Base-by-base conservation (phyloP, 2,888 invertebrate genomes). In the Gryllus longicercus region DNA sequence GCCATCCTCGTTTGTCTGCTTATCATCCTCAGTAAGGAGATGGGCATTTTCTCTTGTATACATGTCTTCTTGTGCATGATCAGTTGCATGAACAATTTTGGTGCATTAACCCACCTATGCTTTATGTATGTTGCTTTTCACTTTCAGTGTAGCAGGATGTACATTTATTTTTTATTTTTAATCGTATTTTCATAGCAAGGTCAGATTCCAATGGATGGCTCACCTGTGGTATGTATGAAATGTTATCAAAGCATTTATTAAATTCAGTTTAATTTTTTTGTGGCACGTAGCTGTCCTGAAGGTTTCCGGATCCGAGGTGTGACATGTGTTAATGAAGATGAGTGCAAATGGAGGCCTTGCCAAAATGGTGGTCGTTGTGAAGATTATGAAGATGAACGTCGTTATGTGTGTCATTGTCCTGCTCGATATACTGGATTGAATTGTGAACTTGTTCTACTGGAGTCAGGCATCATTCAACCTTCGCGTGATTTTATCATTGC, bases 1-100 rank as follows among this genome's bases (percentile, higher is more conserved):
- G 97, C 98, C 86, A 98, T 99, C 87, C 92, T 99, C 88, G 96
- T 98, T 89, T 98, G 98, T 90, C 93, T 98, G 86, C 93, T 98
- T 88, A 95, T 97, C 88, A 96, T 99, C 86, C 93, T 98, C 89
- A 94, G 98, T 98, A 93, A 96, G 96, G 63, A 63, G 63, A 18
- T 63, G 63, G 63, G 63, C 38, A 38, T 1, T 38, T 38, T 38
- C 38, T 63, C 63, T 63, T 63, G 16, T 63, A 63, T 38, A 38
- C 38, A n/a, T 63, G 63, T 63, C 63, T 63, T n/a, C 14, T 3
- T 18, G 63, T 63, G 63, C 63, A 63, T 63, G 63, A 5, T 63
- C 14, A 63, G 16, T 14, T 18, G 63, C 63, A 63, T 63, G 63
- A n/a, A n/a, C 14, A 63, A n/a, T n/a, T n/a, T n/a, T 14, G n/a